phyloP scores from a whole-genome alignment of 2,888 invertebrate genomes.

The Melikaiella ostensackeni region DNA sequence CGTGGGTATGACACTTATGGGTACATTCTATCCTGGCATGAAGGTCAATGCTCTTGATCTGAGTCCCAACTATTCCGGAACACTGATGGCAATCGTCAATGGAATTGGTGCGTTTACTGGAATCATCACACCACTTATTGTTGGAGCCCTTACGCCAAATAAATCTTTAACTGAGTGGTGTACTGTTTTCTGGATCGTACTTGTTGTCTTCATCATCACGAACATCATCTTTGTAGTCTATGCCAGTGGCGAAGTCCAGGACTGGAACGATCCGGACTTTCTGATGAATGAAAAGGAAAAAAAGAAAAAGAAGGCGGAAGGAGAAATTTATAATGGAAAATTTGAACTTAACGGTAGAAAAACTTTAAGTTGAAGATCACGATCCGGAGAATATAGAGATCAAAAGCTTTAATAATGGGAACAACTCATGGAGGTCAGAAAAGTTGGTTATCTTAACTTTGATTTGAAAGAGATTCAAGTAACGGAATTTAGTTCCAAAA shows the following conservation, averaged over 20 bases:
- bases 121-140: slow-evolving; percentile 84
- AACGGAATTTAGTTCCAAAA: neutral
- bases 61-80: slow-evolving; percentile 78
- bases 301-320: slow-evolving; percentile 44
- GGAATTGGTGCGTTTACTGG: slow-evolving; percentile 86
- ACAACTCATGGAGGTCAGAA: neutral
- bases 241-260: slow-evolving; percentile 86
- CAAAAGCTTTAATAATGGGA: neutral
- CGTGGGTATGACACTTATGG: slow-evolving; percentile 78
- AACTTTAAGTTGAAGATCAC: neutral
- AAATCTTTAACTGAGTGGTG: slow-evolving; percentile 82
- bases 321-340: neutral
- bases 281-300: slow-evolving; percentile 56
- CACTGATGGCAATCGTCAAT: slow-evolving; percentile 78
- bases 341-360: slow-evolving; percentile 20
- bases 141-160: slow-evolving; percentile 81
- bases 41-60: slow-evolving; percentile 78
- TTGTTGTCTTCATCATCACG: slow-evolving; percentile 83
- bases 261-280: slow-evolving; percentile 84
- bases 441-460: neutral
- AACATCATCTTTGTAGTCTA: slow-evolving; percentile 84
- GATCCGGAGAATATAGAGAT: neutral
- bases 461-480: neutral
- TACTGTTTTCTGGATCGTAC: slow-evolving; percentile 88
- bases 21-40: slow-evolving; percentile 78